Evolutionary conservation across 2,888 invertebrate species (phyloP).

Genomic region (Deilephila elpenor): DNA sequence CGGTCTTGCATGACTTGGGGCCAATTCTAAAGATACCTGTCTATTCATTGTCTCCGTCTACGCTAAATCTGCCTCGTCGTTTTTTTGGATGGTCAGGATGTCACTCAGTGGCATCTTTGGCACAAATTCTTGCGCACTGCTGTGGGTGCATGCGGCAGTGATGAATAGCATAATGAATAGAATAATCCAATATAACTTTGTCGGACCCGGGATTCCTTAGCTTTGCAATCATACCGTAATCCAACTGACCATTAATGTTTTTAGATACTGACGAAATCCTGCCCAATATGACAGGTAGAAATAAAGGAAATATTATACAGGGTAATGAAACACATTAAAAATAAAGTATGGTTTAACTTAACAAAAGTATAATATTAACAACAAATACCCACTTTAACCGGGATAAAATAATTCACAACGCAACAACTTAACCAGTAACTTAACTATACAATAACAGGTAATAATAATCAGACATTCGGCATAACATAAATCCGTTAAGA

Average conservation of each 20-base stretch:
- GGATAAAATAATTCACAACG: conserved; percentile 51
- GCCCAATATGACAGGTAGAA: not conserved
- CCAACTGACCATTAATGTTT: not conserved
- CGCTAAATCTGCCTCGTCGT: too few species aligned
- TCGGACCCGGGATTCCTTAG: too few species aligned
- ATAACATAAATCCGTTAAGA: conserved; percentile 11
- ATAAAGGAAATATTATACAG: not conserved
- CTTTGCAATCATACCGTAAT: too few species aligned
- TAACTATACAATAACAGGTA: conserved; percentile 21
- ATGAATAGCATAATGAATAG: too few species aligned
- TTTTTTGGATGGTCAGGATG: too few species aligned
- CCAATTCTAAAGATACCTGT: too few species aligned
- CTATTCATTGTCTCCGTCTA: too few species aligned
- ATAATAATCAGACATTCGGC: conserved; percentile 21
- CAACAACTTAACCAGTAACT: conserved; percentile 14
- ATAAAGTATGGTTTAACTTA: conserved; percentile 49
- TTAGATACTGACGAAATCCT: not conserved
- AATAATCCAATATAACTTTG: too few species aligned
- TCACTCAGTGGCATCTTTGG: too few species aligned
- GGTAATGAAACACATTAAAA: conserved; percentile 15
- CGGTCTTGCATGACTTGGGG: too few species aligned
- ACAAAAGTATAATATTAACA: conserved; percentile 41
- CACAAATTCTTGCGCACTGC: too few species aligned
- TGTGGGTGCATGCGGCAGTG: too few species aligned
- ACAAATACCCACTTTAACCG: conserved; percentile 52